A percentile compares a stretch with the other conserved stretches of the same genome.
Conservation (phyloP, 1,140 invertebrate genomes). For the Neomicropteryx cornuta region DNA sequence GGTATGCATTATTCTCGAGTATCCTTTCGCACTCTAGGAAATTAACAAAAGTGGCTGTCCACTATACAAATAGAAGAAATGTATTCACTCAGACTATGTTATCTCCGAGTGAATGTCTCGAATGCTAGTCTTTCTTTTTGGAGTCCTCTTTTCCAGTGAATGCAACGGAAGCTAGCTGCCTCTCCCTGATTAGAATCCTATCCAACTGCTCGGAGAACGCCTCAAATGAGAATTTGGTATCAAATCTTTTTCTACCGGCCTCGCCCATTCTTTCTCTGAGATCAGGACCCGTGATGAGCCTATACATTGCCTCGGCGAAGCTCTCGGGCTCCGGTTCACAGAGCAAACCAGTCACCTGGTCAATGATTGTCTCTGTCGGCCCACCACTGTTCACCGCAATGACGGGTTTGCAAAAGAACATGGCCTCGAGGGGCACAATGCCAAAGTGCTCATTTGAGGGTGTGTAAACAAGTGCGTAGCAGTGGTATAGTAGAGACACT, state of each 20-base stretch:
- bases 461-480: conserved; percentile 83
- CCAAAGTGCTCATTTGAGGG: conserved; percentile 98
- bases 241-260: conserved; percentile 57
- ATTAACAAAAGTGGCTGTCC: too few species aligned
- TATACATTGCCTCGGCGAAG: conserved; percentile 72
- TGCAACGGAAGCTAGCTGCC: conserved; percentile 29
- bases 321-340: conserved; percentile 53
- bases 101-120: too few species aligned
- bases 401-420: conserved; percentile 88
- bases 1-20: too few species aligned
- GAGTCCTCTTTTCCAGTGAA: too few species aligned
- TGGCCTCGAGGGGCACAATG: conserved; percentile 97
- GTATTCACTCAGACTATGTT: too few species aligned
- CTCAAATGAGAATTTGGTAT: conserved; percentile 69
- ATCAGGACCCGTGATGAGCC: conserved; percentile 47
- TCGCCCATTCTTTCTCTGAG: conserved; percentile 54
- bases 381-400: conserved; percentile 94
- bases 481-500: conserved; percentile 61
- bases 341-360: conserved; percentile 85
- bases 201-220: conserved; percentile 60
- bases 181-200: conserved; percentile 40
- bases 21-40: too few species aligned
- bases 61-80: too few species aligned
- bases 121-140: too few species aligned
- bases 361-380: conserved; percentile 83